Conservation (phyloP, 2,113 vertebrate species). For the Bucco capensis region DNA sequence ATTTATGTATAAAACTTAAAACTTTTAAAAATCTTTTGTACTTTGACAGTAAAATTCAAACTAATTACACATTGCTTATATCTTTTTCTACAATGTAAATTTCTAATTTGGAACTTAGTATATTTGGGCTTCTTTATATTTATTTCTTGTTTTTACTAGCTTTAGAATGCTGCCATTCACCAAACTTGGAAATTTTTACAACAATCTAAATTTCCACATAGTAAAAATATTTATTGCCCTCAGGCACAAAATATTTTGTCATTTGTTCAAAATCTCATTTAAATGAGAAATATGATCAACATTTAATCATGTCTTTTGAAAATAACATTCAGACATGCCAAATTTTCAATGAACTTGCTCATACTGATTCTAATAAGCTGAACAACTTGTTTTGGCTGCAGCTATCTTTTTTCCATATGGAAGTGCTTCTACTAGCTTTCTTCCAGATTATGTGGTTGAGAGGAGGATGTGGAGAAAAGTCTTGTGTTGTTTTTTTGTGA, state of each 20-base stretch:
- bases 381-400: conserved; percentile 82
- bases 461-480: conserved; percentile 62
- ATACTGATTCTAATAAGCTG: conserved; percentile 75
- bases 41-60: neutral
- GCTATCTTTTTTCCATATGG: conserved; percentile 78
- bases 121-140: neutral
- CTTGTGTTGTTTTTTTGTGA: conserved; percentile 54
- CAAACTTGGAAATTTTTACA: conserved; percentile 44
- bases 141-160: neutral
- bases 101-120: neutral
- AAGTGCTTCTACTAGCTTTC: conserved; percentile 72
- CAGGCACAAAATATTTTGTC: conserved; percentile 66
- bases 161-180: conserved; percentile 38
- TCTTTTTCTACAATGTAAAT: neutral
- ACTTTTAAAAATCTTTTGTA: neutral
- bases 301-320: conserved; percentile 54
- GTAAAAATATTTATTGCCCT: conserved; percentile 54
- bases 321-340: conserved; percentile 63
- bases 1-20: neutral
- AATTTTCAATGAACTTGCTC: conserved; percentile 71
- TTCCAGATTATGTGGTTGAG: conserved; percentile 74
- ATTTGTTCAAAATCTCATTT: conserved; percentile 63
- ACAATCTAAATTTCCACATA: conserved; percentile 39
- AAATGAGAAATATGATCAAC: conserved; percentile 65
- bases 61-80: neutral